Evolutionary conservation across 2,888 invertebrate genomes (phyloP), one percentile per base, ranked within the genome.

Genomic region (Eurois occulta): DNA sequence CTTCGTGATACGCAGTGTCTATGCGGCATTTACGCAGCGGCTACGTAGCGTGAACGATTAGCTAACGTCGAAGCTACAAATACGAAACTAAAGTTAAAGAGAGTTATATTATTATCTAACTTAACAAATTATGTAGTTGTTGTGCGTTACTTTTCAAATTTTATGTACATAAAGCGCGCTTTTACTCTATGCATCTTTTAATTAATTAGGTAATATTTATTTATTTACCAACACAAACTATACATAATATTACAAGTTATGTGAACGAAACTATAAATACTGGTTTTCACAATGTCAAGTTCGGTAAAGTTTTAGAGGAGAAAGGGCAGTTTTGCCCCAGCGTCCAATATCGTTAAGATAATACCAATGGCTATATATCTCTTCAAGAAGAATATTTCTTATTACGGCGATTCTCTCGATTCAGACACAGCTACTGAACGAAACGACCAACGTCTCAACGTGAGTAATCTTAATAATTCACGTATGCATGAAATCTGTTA

Each of bases 91-190:
- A 64, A 71, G 18, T 52, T 77, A 46, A 32, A 3, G 35, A 38
- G 18, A 46, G 28, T 38, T 48, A 48, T 28, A 43, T 32, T 66
- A 60, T 66, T 38, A 78, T 38, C 21, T 77, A 35, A 55, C 32
- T 55, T 66, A 73, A 58, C 24, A 62, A n/a, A 16, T 46, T 55
- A 64, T 24, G 16, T 62, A 21, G 16, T 35, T 77, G 85, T 91
- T 91, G 91, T 91, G 91, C 91, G 91, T 91, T 86, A 86, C 62
- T 79, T 89, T 90, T 85, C 84, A 86, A 84, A 65, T 75, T 46
- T 10, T 83, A 88, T 77, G 88, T 90, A 88, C 86, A 85, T 85
- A 88, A 90, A 91, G 89, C 90, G 92, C 90, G 90, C 91, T 77
- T 79, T 78, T 75, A 74, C 74, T 80, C 55, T 78, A 67, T 62